Evolutionary conservation across 2,888 invertebrate genomes (phyloP).

Genomic region (Scelioninae gen. 1): DNA sequence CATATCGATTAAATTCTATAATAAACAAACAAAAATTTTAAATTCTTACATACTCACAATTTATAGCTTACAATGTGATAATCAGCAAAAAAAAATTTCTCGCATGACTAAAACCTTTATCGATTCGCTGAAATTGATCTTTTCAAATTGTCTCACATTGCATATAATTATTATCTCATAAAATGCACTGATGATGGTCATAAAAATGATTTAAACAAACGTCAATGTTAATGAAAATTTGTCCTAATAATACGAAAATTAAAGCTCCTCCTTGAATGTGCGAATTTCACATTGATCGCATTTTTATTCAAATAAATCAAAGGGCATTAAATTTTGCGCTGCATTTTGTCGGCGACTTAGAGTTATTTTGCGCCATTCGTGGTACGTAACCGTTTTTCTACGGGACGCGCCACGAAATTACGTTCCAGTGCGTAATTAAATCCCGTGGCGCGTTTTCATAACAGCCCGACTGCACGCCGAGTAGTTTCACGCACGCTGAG

Average conservation of each 20-base stretch:
- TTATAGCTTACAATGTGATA: background rate
- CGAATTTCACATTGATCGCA: slow-evolving; percentile 37
- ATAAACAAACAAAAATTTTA: background rate
- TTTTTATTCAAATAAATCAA: slow-evolving; percentile 51
- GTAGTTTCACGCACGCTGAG: slow-evolving; percentile 65
- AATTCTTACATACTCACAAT: background rate
- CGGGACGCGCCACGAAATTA: slow-evolving; percentile 47
- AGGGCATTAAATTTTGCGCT: slow-evolving; percentile 29
- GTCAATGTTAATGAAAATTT: slow-evolving; percentile 18
- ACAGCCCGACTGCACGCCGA: slow-evolving; percentile 49
- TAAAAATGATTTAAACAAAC: slow-evolving; percentile 36
- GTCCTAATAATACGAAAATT: slow-evolving; percentile 32
- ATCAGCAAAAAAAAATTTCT: background rate
- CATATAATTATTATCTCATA: slow-evolving; percentile 41
- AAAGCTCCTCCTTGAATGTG: slow-evolving; percentile 12
- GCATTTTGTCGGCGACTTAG: slow-evolving; percentile 3
- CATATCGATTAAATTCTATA: too few relatives aligned
- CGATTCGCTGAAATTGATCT: slow-evolving; percentile 33
- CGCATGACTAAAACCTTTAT: slow-evolving; percentile 10
- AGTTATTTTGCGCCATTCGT: slow-evolving; percentile 35
- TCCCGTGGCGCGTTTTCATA: slow-evolving; percentile 52
- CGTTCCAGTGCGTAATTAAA: slow-evolving; percentile 64
- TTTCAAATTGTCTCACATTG: slow-evolving; percentile 34
- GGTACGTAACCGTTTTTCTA: slow-evolving; percentile 55
- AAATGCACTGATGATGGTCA: slow-evolving; percentile 14